phyloP scores from a whole-genome alignment of 2,797 vertebrate species.

The Apodemus agrarius region DNA sequence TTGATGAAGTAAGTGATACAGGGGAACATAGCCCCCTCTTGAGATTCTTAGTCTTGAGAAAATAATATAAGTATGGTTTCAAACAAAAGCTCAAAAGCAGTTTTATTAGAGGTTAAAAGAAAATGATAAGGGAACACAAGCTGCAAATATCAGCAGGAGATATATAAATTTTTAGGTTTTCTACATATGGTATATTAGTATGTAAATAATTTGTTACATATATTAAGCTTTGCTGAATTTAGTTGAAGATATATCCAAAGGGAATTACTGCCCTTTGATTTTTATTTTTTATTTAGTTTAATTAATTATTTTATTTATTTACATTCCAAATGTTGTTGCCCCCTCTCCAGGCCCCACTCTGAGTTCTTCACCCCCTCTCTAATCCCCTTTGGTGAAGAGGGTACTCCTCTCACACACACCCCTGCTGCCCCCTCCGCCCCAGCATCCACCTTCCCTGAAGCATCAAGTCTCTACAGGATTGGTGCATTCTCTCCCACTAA shows the following conservation, averaged over 20 bases:
- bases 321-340: not conserved
- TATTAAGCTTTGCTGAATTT: conserved; percentile 74
- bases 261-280: conserved; percentile 67
- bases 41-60: not conserved
- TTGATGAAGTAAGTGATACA: not conserved
- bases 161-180: conserved; percentile 71
- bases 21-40: too few species aligned
- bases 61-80: not conserved
- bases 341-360: not conserved
- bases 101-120: not conserved
- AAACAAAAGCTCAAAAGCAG: not conserved
- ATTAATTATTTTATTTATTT: too few species aligned
- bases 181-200: conserved; percentile 74
- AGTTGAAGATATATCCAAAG: conserved; percentile 68
- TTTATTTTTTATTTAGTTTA: not conserved
- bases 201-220: conserved; percentile 71
- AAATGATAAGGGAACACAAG: not conserved
- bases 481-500: not conserved
- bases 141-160: not conserved
- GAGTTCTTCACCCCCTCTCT: not conserved
- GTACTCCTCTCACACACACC: not conserved
- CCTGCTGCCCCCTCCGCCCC: too few species aligned
- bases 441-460: not conserved
- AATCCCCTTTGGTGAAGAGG: too few species aligned
- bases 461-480: not conserved